These are phyloP conservation scores for Colletes gigas DNA, from an alignment of 1,140 invertebrate species.

Conservation along the genomic window DNA sequence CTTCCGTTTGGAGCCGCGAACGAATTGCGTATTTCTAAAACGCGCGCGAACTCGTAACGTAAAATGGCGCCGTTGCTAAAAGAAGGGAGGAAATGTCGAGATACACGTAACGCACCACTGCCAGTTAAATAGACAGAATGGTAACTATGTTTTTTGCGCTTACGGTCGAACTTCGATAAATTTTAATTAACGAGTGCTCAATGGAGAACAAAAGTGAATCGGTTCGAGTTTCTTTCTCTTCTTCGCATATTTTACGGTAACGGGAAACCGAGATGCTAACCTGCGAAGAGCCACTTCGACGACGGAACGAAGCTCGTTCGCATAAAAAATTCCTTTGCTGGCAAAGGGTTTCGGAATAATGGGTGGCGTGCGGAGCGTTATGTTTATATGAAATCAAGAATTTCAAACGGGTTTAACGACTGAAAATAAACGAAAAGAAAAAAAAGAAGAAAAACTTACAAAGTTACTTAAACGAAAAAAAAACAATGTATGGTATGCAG, in stretches of 20 bases:
- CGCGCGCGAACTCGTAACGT: too few relatives aligned
- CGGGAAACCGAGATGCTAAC: neutral
- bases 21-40: neutral
- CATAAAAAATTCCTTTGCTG: conserved; percentile 46
- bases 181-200: conserved; percentile 29
- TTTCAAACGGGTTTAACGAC: neutral
- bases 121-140: conserved; percentile 29
- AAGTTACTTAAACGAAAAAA: conserved; percentile 39
- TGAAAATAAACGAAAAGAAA: neutral
- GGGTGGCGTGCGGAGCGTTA: neutral
- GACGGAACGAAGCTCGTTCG: neutral
- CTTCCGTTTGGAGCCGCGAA: too few relatives aligned
- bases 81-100: neutral
- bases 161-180: conserved; percentile 20
- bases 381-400: conserved; percentile 8
- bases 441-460: conserved; percentile 6
- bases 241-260: neutral
- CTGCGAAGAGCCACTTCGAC: neutral
- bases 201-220: neutral
- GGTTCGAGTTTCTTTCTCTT: neutral
- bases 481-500: neutral
- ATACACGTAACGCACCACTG: conserved; percentile 33
- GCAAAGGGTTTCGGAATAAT: conserved; percentile 39
- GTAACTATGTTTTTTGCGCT: conserved; percentile 8
- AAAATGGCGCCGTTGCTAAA: neutral